These are phyloP conservation scores for Chinchilla lanigera DNA, from an alignment of 2,113 vertebrate species.

Conservation along the genomic window DNA sequence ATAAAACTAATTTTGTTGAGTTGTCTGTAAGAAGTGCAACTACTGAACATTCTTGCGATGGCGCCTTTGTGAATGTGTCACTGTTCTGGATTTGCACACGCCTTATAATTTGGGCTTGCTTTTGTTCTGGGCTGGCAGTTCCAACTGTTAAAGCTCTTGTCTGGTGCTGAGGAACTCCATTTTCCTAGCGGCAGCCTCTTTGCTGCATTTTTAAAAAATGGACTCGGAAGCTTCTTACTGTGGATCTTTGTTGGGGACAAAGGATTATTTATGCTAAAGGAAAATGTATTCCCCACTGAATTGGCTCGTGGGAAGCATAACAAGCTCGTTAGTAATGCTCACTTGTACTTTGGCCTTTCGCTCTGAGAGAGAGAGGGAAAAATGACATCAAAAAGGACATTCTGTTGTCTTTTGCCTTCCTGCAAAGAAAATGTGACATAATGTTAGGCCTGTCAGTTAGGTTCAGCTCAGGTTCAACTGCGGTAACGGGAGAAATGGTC, in stretches of 20 bases:
- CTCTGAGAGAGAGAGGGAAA: constrained; percentile 76
- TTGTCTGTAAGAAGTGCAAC: constrained; percentile 82
- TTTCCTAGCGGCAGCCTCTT: constrained; percentile 85
- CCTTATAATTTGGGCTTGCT: constrained; percentile 83
- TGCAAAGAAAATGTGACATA: constrained; percentile 64
- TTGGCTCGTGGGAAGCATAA: constrained; percentile 87
- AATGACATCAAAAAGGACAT: constrained; percentile 77
- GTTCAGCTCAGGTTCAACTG: constrained; percentile 46
- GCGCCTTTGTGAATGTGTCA: constrained; percentile 85
- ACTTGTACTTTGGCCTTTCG: constrained; percentile 84
- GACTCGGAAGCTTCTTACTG: constrained; percentile 86
- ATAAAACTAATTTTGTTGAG: constrained; percentile 68
- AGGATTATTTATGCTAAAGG: constrained; percentile 88
- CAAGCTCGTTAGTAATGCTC: constrained; percentile 85
- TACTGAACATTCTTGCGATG: constrained; percentile 85
- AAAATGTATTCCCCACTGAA: constrained; percentile 85
- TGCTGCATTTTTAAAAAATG: constrained; percentile 82
- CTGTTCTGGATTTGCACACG: constrained; percentile 81
- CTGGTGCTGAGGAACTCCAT: constrained; percentile 84
- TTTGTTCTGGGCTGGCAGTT: constrained; percentile 87
- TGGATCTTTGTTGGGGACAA: constrained; percentile 84
- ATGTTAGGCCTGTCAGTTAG: background rate
- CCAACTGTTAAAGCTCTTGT: constrained; percentile 84
- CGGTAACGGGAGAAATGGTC: constrained; percentile 19
- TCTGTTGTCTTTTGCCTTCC: constrained; percentile 15